Evolutionary conservation across 2,797 vertebrate species (phyloP).

Genomic region (Periophthalmus magnuspinnatus): DNA sequence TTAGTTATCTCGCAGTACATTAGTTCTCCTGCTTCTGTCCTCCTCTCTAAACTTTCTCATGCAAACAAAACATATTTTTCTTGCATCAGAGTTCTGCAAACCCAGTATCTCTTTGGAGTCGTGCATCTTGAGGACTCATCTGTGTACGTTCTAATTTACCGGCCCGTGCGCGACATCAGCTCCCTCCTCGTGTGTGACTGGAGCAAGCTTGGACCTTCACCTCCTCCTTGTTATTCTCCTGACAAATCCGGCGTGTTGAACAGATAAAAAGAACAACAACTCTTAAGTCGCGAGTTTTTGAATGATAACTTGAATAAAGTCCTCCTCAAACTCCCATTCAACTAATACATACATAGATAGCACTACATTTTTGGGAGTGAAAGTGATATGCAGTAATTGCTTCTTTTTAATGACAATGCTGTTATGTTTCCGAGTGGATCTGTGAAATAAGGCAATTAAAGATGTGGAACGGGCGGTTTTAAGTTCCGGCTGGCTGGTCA

Average conservation of each 20-base stretch:
- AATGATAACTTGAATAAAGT: conserved; percentile 49
- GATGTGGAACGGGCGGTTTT: conserved; percentile 29
- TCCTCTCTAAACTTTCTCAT: background rate
- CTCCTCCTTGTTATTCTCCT: conserved; percentile 49
- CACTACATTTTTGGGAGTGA: conserved; percentile 20
- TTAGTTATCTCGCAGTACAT: too few species aligned
- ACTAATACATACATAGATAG: conserved; percentile 44
- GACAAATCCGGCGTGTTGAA: conserved; percentile 45
- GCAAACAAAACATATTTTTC: background rate
- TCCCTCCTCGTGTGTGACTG: conserved; percentile 60
- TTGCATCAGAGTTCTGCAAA: background rate
- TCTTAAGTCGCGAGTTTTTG: conserved; percentile 28
- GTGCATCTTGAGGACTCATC: conserved; percentile 45
- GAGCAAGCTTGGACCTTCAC: conserved; percentile 57
- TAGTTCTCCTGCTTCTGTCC: too few species aligned
- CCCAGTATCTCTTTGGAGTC: background rate
- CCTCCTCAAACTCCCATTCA: conserved; percentile 37
- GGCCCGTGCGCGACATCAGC: conserved; percentile 62
- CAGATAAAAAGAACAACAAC: conserved; percentile 25
- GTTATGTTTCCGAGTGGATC: conserved; percentile 43
- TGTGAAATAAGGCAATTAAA: conserved; percentile 64
- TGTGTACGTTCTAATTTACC: conserved; percentile 64
- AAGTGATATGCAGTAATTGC: conserved; percentile 33
- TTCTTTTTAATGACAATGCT: conserved; percentile 32
- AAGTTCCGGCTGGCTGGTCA: conserved; percentile 40